Evolutionary conservation across 64 coral and sea anemone species (phyloP), one percentile per base, ranked within the genome.

Genomic region (Cladopsammia gracilis): DNA sequence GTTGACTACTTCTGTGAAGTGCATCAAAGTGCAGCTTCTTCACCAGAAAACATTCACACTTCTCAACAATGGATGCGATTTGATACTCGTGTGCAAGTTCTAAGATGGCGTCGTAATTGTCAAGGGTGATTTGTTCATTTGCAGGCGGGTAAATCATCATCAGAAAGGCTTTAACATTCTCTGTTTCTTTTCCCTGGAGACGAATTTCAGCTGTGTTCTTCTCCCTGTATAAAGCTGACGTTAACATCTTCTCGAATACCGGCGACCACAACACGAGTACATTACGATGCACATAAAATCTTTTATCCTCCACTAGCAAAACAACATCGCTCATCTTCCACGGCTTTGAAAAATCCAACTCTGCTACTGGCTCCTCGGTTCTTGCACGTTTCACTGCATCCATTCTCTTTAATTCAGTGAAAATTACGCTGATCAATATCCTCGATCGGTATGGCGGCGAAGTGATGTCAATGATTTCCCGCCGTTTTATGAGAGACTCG

Each of bases 311-410:
- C 2, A 90, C 88, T 18, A 79, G 59, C 13, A 90, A 52, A 0
- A 90, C 88, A 48, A 90, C 74, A 79, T 90, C 88, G 18, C 88
- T 90, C 23, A 90, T 71, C 65, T 79, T 90, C 88, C 88, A 90
- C 48, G 88, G 88, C 88, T 68, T 74, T 19, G 88, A 90, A 57
- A 90, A 90, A 45, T 90, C 88, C 0, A 58, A 60, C 15, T 78
- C 49, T 5, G 25, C 14, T 47, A 6, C 70, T 73, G 70, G 11
- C 14, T 47, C 70, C 16, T 73, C 34, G 9, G 70, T 73, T 73
- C 70, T 44, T 11, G 42, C 13, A 73, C 70, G 70, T 46, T 73
- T 73, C 14, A 44, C 70, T 73, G 70, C 12, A 3, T 25, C 42
- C 70, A 73, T 73, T 47, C 61, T 64, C 18, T 57, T 34, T 34